phyloP scores from a whole-genome alignment of 2,113 vertebrate species.

The Gobio gobio region DNA sequence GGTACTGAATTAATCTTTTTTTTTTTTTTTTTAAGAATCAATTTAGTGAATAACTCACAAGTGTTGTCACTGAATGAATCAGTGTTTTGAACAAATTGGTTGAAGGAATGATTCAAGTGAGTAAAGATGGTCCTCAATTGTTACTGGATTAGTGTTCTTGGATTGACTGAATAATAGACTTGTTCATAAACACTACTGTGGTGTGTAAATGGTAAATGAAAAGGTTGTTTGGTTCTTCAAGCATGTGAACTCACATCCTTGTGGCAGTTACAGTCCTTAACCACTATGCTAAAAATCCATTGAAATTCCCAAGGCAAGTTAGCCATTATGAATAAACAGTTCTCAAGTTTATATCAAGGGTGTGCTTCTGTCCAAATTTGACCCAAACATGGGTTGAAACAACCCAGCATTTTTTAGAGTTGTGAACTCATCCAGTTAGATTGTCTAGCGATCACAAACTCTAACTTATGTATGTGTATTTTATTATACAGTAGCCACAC shows the following conservation, averaged over 20 bases:
- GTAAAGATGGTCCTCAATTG: neutral
- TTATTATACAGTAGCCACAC: conserved; percentile 2
- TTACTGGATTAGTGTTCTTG: neutral
- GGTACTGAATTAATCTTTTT: neutral
- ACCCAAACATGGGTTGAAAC: too few species aligned
- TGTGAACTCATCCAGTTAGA: neutral
- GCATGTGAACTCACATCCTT: neutral
- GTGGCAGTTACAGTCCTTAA: neutral
- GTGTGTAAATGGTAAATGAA: neutral
- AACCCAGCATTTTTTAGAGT: too few species aligned
- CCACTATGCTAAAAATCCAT: neutral
- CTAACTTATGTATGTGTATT: neutral
- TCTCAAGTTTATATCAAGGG: neutral
- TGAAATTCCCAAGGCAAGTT: neutral
- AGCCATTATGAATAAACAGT: neutral
- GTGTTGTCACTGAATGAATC: neutral
- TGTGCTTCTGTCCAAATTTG: neutral
- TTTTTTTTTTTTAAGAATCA: neutral
- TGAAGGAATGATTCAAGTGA: neutral
- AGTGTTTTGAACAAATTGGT: neutral
- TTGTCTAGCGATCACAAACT: neutral
- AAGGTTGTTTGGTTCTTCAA: neutral
- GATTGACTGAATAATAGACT: neutral
- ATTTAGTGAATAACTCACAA: neutral
- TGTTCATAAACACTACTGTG: neutral